A percentile compares a stretch with the other conserved stretches of the same genome.
phyloP scores from a whole-genome alignment of 2,888 invertebrate genomes.

The Eulithis testata region DNA sequence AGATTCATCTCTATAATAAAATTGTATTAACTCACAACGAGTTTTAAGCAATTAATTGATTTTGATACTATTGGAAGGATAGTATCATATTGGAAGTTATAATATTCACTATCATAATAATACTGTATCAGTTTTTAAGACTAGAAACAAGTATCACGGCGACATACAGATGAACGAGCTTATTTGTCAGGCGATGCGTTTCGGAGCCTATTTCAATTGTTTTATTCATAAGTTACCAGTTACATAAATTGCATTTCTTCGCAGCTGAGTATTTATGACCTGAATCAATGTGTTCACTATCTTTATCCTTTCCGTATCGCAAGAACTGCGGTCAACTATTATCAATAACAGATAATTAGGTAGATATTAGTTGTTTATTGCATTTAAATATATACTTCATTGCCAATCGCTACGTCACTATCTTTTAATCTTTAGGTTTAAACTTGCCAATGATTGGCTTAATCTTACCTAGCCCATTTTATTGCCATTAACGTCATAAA shows the following conservation, averaged over 20 bases:
- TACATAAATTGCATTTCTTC: slow-evolving; percentile 14
- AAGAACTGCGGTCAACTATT: slow-evolving; percentile 57
- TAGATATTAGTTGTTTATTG: slow-evolving; percentile 45
- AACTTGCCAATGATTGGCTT: slow-evolving; percentile 10
- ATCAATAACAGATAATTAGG: slow-evolving; percentile 54
- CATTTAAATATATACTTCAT: slow-evolving; percentile 35
- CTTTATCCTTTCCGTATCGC: slow-evolving; percentile 43
- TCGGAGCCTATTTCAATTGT: too few species aligned
- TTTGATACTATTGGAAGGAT: too few species aligned
- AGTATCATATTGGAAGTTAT: too few species aligned
- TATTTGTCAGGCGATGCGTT: too few species aligned
- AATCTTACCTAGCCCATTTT: not conserved
- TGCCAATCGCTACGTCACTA: slow-evolving; percentile 35
- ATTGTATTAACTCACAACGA: too few species aligned
- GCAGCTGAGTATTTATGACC: slow-evolving; percentile 4
- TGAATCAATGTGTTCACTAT: slow-evolving; percentile 10
- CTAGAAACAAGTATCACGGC: too few species aligned
- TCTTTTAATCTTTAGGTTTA: slow-evolving; percentile 25
- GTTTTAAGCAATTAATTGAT: too few species aligned
- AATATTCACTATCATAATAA: too few species aligned
- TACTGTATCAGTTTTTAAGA: too few species aligned
- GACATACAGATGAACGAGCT: too few species aligned
- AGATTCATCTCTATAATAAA: too few species aligned
- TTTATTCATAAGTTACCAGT: slow-evolving; percentile 4
- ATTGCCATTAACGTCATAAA: not conserved